Evolutionary conservation across 2,888 invertebrate species (phyloP).

Genomic region (Norana najaformis): DNA sequence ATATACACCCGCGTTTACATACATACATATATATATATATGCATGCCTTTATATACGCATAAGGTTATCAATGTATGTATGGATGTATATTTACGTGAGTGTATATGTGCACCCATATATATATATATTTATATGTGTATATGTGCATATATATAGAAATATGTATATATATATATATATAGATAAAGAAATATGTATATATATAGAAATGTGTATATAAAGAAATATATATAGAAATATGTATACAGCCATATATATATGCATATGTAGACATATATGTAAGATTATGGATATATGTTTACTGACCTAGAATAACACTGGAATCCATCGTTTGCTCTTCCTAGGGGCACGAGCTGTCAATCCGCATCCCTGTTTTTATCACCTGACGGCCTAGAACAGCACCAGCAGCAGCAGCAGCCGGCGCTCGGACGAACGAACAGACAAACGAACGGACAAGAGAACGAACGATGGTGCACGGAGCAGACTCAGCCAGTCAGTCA

Average conservation of each 20-base stretch:
- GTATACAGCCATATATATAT: not conserved
- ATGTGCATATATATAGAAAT: not conserved
- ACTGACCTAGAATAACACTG: constrained; percentile 1
- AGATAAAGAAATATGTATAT: too few species aligned
- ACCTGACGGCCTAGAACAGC: not conserved
- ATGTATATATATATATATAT: too few species aligned
- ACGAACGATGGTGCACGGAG: not conserved
- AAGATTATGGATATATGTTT: not conserved
- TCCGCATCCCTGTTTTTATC: not conserved
- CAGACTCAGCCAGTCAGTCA: not conserved
- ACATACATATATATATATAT: not conserved
- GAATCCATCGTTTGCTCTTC: not conserved
- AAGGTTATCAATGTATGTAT: not conserved
- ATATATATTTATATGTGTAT: not conserved
- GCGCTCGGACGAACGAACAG: not conserved
- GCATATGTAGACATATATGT: not conserved
- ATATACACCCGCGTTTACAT: not conserved
- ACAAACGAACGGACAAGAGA: not conserved
- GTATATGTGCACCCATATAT: not conserved
- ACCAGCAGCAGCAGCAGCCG: not conserved
- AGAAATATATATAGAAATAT: too few species aligned
- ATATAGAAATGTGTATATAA: too few species aligned
- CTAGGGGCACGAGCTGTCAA: not conserved
- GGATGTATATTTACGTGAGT: not conserved
- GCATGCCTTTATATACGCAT: too few species aligned